phyloP scores from a whole-genome alignment of 1,140 invertebrate species.

The Neotoxoptera formosana region DNA sequence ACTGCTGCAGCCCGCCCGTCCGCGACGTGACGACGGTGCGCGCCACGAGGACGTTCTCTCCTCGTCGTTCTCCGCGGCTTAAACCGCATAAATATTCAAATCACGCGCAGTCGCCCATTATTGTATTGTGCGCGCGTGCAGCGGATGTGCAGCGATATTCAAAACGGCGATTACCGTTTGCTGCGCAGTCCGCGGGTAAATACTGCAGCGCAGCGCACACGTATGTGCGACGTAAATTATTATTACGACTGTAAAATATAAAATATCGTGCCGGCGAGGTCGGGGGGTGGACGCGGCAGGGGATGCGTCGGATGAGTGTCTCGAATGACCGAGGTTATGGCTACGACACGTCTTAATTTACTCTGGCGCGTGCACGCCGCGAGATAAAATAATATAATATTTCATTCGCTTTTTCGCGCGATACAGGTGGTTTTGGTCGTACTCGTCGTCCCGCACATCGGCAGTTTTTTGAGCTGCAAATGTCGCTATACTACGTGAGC shows the following conservation, averaged over 20 bases:
- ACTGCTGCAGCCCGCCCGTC: too few relatives aligned
- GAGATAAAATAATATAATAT: conserved; percentile 11
- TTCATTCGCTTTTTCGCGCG: background rate
- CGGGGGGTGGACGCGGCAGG: background rate
- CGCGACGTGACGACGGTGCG: background rate
- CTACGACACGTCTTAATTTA: conserved; percentile 18
- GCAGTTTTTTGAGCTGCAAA: background rate
- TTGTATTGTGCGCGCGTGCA: background rate
- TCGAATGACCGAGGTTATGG: too few relatives aligned
- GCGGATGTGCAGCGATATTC: background rate
- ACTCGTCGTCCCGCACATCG: background rate
- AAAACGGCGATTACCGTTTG: background rate
- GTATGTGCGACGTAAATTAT: background rate
- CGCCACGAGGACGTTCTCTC: background rate
- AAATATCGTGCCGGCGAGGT: background rate
- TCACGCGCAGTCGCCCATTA: background rate
- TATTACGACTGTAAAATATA: too few relatives aligned
- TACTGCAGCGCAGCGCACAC: background rate
- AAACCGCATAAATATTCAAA: background rate
- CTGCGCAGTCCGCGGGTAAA: too few relatives aligned
- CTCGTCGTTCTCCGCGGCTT: too few relatives aligned
- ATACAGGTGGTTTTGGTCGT: background rate
- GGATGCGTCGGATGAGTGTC: background rate
- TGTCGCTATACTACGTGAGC: background rate
- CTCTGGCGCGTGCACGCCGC: background rate